Percentiles rank a stretch among this genome's conserved stretches.
These are phyloP conservation scores for Cyprinodon tularosa DNA, from an alignment of 2,113 vertebrate genomes.

Conservation along the genomic window DNA sequence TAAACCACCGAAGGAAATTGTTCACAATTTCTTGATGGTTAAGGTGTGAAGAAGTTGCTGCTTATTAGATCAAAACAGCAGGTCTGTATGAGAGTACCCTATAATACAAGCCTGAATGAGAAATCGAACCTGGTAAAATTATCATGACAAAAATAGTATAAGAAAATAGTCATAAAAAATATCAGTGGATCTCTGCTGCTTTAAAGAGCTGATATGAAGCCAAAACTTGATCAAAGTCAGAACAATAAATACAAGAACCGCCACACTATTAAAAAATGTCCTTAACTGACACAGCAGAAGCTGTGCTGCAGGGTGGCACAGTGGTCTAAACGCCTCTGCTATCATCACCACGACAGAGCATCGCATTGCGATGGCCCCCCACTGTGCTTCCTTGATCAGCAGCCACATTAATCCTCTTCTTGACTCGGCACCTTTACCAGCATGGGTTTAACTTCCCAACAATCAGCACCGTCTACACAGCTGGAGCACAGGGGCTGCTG, in stretches of 20 bases:
- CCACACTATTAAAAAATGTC: slow-evolving; percentile 6
- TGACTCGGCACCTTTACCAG: slow-evolving; percentile 56
- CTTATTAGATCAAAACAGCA: too few species aligned
- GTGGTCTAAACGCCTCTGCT: slow-evolving; percentile 19
- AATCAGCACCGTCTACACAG: slow-evolving; percentile 26
- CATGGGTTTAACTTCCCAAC: slow-evolving; percentile 30
- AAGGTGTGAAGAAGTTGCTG: too few species aligned
- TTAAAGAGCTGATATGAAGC: neutral
- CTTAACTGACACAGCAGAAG: slow-evolving; percentile 37
- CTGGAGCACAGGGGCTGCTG: slow-evolving; percentile 42
- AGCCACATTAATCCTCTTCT: slow-evolving; percentile 65
- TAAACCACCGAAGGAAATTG: too few species aligned
- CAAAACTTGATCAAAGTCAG: neutral
- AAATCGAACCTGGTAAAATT: neutral
- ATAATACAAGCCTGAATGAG: neutral
- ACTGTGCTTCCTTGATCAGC: slow-evolving; percentile 51
- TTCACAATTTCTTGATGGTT: too few species aligned
- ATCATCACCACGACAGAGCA: slow-evolving; percentile 24
- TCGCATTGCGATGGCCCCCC: slow-evolving; percentile 31
- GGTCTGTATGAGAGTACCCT: too few species aligned
- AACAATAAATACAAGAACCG: neutral
- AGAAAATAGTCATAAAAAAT: too few species aligned
- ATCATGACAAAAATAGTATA: neutral
- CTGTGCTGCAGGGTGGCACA: neutral
- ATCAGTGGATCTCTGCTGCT: neutral